Evolutionary conservation across 2,113 vertebrate genomes (phyloP).

Genomic region (Hystrix brachyura): DNA sequence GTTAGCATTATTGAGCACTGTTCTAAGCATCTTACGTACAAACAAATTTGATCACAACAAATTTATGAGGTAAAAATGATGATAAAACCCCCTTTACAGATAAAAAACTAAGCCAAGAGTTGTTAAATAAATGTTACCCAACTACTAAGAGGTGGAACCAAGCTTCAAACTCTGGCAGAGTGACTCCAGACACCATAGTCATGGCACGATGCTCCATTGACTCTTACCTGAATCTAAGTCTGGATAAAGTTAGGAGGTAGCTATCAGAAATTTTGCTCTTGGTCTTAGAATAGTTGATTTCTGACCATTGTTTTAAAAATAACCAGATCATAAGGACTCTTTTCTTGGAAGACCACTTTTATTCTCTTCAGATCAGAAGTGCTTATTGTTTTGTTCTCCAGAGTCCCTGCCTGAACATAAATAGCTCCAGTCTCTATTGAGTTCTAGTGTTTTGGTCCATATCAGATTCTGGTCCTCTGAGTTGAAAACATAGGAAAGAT

Average conservation of each 20-base stretch:
- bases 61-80: background rate
- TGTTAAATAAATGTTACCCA: constrained; percentile 41
- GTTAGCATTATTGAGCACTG: background rate
- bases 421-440: background rate
- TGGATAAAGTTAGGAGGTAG: background rate
- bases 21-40: constrained; percentile 18
- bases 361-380: constrained; percentile 34
- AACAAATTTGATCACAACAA: background rate
- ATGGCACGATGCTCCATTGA: background rate
- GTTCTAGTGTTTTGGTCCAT: background rate
- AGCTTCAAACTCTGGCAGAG: background rate
- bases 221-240: background rate
- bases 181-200: background rate
- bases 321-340: background rate
- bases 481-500: constrained; percentile 22
- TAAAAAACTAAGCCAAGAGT: background rate
- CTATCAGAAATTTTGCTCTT: background rate
- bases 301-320: constrained; percentile 11
- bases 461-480: background rate
- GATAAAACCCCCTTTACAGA: background rate
- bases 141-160: background rate
- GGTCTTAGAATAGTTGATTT: constrained; percentile 20
- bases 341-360: constrained; percentile 48
- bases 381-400: constrained; percentile 40
- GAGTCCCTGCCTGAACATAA: background rate